Evolutionary conservation across 2,113 vertebrate species (phyloP).

Genomic region (Crotalus tigris): DNA sequence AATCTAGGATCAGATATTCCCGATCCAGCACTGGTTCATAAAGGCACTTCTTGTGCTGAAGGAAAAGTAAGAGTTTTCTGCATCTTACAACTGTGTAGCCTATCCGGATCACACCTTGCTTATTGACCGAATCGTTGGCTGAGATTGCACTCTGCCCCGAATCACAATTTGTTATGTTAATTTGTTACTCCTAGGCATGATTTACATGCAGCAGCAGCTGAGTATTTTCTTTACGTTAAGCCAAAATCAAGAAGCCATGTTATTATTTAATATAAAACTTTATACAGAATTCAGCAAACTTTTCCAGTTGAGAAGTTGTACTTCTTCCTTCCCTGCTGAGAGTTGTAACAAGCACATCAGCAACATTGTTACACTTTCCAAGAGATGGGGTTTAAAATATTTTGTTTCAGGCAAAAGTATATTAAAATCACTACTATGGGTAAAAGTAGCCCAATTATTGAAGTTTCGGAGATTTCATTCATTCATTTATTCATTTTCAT

Average conservation of each 20-base stretch:
- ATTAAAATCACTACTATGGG: background rate
- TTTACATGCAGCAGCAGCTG: background rate
- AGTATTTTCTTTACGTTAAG: background rate
- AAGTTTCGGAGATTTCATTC: background rate
- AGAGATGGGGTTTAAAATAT: background rate
- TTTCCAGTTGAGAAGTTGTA: background rate
- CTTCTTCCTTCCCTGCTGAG: background rate
- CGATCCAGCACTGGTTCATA: conserved; percentile 82
- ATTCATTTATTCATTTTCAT: background rate
- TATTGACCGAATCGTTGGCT: background rate
- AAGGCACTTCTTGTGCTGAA: conserved; percentile 74
- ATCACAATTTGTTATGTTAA: background rate
- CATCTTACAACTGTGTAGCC: background rate
- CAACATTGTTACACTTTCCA: background rate
- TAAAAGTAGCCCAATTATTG: background rate
- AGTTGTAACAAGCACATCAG: background rate
- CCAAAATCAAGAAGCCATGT: background rate
- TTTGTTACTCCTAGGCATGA: background rate
- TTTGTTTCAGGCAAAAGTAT: background rate
- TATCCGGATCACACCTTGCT: background rate
- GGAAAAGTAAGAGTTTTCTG: conserved; percentile 71
- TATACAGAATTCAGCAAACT: background rate
- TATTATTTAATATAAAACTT: background rate
- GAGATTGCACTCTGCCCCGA: background rate
- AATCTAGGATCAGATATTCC: conserved; percentile 79